phyloP scores from a whole-genome alignment of 1,140 invertebrate genomes.

The Caenorhabditis inopinata region DNA sequence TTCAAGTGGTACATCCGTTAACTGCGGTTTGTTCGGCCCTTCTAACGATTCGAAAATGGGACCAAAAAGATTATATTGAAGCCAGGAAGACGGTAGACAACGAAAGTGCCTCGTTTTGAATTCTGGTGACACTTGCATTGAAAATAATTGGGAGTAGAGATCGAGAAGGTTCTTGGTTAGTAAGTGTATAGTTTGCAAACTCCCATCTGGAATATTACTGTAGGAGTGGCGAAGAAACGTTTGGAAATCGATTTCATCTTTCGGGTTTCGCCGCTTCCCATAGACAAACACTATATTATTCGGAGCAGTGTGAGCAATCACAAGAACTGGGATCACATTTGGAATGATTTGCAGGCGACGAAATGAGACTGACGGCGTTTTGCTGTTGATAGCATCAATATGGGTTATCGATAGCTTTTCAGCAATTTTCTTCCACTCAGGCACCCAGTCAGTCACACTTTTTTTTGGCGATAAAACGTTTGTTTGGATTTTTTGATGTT shows the following conservation, averaged over 20 bases:
- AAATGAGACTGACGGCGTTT: not conserved
- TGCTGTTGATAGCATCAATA: not conserved
- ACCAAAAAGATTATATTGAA: constrained; percentile 5
- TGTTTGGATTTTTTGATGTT: not conserved
- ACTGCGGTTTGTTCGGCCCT: too few species aligned
- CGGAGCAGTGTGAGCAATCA: not conserved
- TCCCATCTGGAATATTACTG: constrained; percentile 20
- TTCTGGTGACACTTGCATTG: not conserved
- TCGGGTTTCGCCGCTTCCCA: not conserved
- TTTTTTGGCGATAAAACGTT: not conserved
- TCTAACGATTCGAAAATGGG: not conserved
- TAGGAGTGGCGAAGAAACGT: not conserved
- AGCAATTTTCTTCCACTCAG: too few species aligned
- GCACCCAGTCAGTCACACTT: not conserved
- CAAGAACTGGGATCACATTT: not conserved
- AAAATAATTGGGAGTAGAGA: not conserved
- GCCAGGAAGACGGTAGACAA: not conserved
- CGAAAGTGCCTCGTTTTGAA: not conserved
- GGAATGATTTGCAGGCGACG: not conserved
- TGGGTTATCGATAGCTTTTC: not conserved
- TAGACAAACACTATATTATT: not conserved
- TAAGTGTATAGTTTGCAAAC: not conserved
- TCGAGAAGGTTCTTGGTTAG: not conserved
- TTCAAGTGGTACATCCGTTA: not conserved
- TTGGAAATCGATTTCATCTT: constrained; percentile 10